Percentiles rank a stretch among this genome's conserved stretches.
Evolutionary conservation across 2,113 vertebrate genomes (phyloP).

Genomic region (Hylia prasina): DNA sequence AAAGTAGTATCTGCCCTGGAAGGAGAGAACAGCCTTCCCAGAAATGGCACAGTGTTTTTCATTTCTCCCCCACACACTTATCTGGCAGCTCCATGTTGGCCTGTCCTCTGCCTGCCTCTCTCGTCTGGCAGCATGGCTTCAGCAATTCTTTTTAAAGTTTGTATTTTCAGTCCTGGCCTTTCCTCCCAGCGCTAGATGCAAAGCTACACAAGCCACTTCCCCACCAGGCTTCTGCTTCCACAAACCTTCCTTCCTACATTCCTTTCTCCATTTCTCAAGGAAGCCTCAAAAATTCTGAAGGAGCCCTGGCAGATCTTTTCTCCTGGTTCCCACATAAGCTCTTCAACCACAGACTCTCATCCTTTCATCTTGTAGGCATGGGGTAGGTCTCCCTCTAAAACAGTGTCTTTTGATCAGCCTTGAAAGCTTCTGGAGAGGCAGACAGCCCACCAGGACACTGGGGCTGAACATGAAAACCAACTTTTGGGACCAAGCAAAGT

Average conservation of each 20-base stretch:
- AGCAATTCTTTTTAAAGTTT: background rate
- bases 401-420: constrained; percentile 19
- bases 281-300: background rate
- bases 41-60: background rate
- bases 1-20: background rate
- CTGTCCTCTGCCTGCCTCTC: background rate
- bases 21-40: background rate
- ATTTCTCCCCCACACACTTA: background rate
- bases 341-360: background rate
- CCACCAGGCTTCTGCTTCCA: background rate
- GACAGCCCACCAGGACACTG: background rate
- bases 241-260: background rate
- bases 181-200: background rate
- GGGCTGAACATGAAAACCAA: background rate
- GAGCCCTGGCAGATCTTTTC: constrained; percentile 16
- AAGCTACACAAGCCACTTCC: background rate
- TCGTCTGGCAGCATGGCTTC: background rate
- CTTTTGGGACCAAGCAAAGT: background rate
- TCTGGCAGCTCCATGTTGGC: background rate
- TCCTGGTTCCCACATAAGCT: background rate
- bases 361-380: background rate
- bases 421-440: background rate
- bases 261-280: background rate
- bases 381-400: background rate
- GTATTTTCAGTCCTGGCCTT: background rate